Evolutionary conservation across 2,888 invertebrate species (phyloP).

Genomic region (Deroplatys truncata): DNA sequence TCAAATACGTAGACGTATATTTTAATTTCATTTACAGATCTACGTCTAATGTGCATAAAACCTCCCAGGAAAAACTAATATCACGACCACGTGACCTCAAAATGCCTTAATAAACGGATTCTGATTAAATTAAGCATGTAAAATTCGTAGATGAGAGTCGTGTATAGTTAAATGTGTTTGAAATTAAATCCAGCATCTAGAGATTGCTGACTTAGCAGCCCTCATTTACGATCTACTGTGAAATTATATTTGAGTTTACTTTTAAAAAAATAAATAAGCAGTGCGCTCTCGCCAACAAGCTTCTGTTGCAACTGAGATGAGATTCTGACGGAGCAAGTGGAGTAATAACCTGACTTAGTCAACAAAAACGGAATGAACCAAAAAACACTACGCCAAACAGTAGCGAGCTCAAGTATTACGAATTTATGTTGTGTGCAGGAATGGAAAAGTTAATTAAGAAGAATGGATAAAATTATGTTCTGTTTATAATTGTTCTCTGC

Average conservation of each 20-base stretch:
- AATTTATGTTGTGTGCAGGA: not conserved
- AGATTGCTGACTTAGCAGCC: not conserved
- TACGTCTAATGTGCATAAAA: too few species aligned
- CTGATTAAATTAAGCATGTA: too few species aligned
- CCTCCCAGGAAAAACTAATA: too few species aligned
- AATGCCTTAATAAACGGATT: too few species aligned
- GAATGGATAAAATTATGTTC: not conserved
- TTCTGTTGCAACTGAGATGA: not conserved
- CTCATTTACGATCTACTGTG: not conserved
- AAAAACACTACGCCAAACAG: not conserved
- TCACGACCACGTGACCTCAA: too few species aligned
- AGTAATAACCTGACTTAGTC: not conserved
- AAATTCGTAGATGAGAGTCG: too few species aligned
- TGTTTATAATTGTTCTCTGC: not conserved
- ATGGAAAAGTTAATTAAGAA: not conserved
- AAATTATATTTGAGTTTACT: not conserved
- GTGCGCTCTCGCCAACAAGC: not conserved
- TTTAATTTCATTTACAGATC: too few species aligned
- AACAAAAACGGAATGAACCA: not conserved
- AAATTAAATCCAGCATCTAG: too few species aligned
- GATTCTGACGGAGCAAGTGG: not conserved
- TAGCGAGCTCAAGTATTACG: not conserved
- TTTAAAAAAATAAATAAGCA: not conserved
- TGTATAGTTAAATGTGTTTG: too few species aligned
- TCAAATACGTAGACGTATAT: too few species aligned